Percentiles rank a stretch among this genome's conserved stretches.
phyloP scores from a whole-genome alignment of 2,888 invertebrate genomes.

The Gnatocerus cornutus region DNA sequence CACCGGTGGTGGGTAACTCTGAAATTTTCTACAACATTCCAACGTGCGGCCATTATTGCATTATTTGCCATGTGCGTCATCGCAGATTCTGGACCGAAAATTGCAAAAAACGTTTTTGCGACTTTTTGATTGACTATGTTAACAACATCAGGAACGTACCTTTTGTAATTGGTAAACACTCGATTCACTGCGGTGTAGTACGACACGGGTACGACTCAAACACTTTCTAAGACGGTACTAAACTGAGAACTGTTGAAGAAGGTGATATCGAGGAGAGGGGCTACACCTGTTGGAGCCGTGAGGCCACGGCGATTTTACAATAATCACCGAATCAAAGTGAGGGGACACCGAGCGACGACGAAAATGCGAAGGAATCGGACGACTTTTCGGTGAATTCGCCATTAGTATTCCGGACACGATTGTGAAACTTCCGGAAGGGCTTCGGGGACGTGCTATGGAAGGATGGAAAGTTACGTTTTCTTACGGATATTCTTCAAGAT shows the following conservation, averaged over 20 bases:
- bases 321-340: slow-evolving; percentile 1
- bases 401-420: not conserved
- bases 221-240: slow-evolving; percentile 47
- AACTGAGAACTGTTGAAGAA: slow-evolving; percentile 34
- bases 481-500: too few species aligned
- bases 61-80: slow-evolving; percentile 40
- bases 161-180: not conserved
- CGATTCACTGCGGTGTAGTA: not conserved
- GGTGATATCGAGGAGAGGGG: slow-evolving; percentile 39
- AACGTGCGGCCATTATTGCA: slow-evolving; percentile 28
- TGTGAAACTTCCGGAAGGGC: not conserved
- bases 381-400: not conserved
- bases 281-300: slow-evolving; percentile 25
- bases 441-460: not conserved
- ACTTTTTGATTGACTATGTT: too few species aligned
- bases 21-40: slow-evolving; percentile 43
- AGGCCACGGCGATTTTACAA: slow-evolving; percentile 65
- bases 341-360: slow-evolving; percentile 9
- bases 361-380: slow-evolving; percentile 11
- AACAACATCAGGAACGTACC: not conserved
- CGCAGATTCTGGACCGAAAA: slow-evolving; percentile 1
- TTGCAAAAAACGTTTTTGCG: not conserved
- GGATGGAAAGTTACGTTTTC: too few species aligned
- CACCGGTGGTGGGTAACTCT: slow-evolving; percentile 38
- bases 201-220: slow-evolving; percentile 43